A percentile compares a stretch with the other conserved stretches of the same genome.
Conservation (phyloP, 1,140 invertebrate genomes). For the Heliothis virescens region DNA sequence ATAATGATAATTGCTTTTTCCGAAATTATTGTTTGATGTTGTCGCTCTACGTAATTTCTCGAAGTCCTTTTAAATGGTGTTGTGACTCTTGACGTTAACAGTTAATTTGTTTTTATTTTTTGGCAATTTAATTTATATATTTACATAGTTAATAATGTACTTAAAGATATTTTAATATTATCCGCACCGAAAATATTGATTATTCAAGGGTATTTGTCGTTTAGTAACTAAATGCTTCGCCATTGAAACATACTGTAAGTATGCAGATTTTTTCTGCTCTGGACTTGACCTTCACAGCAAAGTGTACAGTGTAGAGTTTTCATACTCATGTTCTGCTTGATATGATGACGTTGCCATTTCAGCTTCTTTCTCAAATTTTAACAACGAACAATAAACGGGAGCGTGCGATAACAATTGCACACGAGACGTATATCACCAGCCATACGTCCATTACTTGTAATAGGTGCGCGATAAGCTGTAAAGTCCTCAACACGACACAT, state of each 20-base stretch:
- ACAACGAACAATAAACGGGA: neutral
- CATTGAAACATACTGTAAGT: too few relatives aligned
- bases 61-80: conserved; percentile 69
- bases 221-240: too few relatives aligned
- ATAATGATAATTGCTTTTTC: conserved; percentile 86
- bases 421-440: neutral
- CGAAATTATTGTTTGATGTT: conserved; percentile 86
- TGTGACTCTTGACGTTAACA: conserved; percentile 67
- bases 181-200: too few relatives aligned
- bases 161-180: too few relatives aligned
- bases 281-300: too few relatives aligned
- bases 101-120: conserved; percentile 44
- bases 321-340: too few relatives aligned
- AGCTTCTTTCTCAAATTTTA: neutral
- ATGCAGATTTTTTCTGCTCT: too few relatives aligned
- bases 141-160: neutral
- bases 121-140: conserved; percentile 5
- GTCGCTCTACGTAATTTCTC: conserved; percentile 74
- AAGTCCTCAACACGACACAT: conserved; percentile 36
- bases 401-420: neutral
- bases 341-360: too few relatives aligned
- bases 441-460: conserved; percentile 22
- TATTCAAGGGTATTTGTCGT: too few relatives aligned
- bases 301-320: too few relatives aligned
- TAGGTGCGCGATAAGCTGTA: conserved; percentile 29